Percentiles rank a stretch among this genome's conserved stretches.
phyloP scores from a whole-genome alignment of 2,888 invertebrate genomes.

The Zaprionus bogoriensis region DNA sequence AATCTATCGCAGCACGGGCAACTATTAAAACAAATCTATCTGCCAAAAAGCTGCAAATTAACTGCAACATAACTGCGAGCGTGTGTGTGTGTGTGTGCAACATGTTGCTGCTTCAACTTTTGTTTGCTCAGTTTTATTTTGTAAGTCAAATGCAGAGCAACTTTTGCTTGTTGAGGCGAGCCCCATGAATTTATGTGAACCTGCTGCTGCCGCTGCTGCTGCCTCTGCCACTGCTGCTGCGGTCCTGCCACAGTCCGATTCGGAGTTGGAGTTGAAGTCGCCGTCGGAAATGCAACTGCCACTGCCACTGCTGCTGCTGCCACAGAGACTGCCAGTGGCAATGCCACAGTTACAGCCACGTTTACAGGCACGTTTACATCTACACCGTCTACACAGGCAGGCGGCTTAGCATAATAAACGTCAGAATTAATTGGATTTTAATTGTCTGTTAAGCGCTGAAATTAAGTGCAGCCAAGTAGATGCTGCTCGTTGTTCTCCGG shows the following conservation, averaged over 20 bases:
- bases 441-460: slow-evolving; percentile 82
- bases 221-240: slow-evolving; percentile 1
- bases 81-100: slow-evolving; percentile 24
- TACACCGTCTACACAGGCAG: slow-evolving; percentile 55
- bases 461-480: slow-evolving; percentile 79
- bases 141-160: slow-evolving; percentile 23
- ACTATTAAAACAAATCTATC: slow-evolving; percentile 66
- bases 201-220: slow-evolving; percentile 9
- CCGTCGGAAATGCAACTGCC: slow-evolving; percentile 37
- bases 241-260: slow-evolving; percentile 18
- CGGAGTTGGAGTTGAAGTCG: slow-evolving; percentile 9
- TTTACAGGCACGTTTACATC: slow-evolving; percentile 46
- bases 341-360: slow-evolving; percentile 33
- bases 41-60: slow-evolving; percentile 53
- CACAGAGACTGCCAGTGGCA: not conserved
- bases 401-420: slow-evolving; percentile 83
- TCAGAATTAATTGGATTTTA: slow-evolving; percentile 83
- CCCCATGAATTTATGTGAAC: slow-evolving; percentile 52
- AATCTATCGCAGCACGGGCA: slow-evolving; percentile 53
- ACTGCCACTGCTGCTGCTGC: slow-evolving; percentile 9
- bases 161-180: slow-evolving; percentile 24
- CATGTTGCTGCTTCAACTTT: slow-evolving; percentile 43
- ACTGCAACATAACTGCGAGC: slow-evolving; percentile 16
- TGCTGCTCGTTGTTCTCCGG: slow-evolving; percentile 31
- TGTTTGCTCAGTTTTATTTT: slow-evolving; percentile 1